Conservation (phyloP, 1,140 invertebrate species). For the Yoshiicerus persimilis region DNA sequence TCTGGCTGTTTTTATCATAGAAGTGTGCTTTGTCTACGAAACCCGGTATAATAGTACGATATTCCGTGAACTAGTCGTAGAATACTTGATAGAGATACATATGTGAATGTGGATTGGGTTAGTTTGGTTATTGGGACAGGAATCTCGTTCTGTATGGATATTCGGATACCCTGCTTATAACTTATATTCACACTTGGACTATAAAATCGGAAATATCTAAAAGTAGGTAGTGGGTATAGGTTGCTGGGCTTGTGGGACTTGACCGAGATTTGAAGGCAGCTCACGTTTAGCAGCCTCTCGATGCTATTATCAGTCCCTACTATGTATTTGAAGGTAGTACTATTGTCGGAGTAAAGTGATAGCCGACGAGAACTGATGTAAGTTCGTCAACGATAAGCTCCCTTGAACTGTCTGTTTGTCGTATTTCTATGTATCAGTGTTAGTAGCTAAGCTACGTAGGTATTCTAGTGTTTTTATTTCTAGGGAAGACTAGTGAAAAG, state of each 20-base stretch:
- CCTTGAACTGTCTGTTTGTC: not conserved
- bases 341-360: not conserved
- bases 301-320: not conserved
- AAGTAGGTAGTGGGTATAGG: not conserved
- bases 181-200: no score
- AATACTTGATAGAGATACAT: not conserved
- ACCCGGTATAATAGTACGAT: not conserved
- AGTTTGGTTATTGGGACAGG: not conserved
- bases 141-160: not conserved
- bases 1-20: not conserved
- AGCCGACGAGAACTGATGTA: not conserved
- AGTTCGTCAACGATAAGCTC: not conserved
- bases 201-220: no score
- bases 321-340: not conserved
- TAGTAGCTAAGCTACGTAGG: not conserved
- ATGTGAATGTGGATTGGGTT: not conserved
- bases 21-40: not conserved
- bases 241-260: not conserved
- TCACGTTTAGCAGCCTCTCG: conserved; percentile 3
- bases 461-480: not conserved
- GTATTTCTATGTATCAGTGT: not conserved
- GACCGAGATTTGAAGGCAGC: not conserved
- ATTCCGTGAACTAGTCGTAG: not conserved
- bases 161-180: not conserved
- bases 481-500: not conserved